Percentiles rank a stretch among this genome's conserved stretches.
These are phyloP conservation scores for Podocnemis expansa DNA, from an alignment of 2,113 vertebrate species.

Conservation along the genomic window DNA sequence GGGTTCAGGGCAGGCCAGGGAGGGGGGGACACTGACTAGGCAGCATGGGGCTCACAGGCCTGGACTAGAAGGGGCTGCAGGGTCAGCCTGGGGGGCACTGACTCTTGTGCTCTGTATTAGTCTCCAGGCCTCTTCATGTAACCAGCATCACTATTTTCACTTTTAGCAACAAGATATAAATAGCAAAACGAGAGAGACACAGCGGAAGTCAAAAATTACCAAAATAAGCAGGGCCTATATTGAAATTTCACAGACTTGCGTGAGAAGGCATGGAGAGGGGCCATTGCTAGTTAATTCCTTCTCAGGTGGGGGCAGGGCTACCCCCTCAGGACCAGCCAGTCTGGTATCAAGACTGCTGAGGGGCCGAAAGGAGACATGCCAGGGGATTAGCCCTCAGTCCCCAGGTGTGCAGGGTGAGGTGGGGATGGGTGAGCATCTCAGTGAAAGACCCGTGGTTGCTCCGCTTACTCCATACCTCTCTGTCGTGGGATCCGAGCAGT, in stretches of 20 bases:
- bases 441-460: background rate
- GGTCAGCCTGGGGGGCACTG: background rate
- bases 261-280: background rate
- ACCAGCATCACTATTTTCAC: background rate
- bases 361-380: background rate
- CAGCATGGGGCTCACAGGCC: background rate
- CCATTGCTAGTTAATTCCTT: background rate
- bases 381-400: background rate
- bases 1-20: background rate
- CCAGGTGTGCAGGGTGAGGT: background rate
- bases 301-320: background rate
- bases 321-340: background rate
- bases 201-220: conserved; percentile 23
- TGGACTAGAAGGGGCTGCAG: background rate
- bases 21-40: background rate
- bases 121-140: background rate
- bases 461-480: conserved; percentile 84
- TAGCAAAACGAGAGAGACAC: conserved; percentile 20
- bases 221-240: conserved; percentile 8
- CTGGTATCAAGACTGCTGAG: background rate
- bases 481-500: conserved; percentile 93
- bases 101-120: background rate
- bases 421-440: background rate
- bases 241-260: background rate
- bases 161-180: conserved; percentile 33